Evolutionary conservation across 1,140 invertebrate species (phyloP), one percentile per base, ranked within the genome.

Genomic region (Drosophila kurseongensis): DNA sequence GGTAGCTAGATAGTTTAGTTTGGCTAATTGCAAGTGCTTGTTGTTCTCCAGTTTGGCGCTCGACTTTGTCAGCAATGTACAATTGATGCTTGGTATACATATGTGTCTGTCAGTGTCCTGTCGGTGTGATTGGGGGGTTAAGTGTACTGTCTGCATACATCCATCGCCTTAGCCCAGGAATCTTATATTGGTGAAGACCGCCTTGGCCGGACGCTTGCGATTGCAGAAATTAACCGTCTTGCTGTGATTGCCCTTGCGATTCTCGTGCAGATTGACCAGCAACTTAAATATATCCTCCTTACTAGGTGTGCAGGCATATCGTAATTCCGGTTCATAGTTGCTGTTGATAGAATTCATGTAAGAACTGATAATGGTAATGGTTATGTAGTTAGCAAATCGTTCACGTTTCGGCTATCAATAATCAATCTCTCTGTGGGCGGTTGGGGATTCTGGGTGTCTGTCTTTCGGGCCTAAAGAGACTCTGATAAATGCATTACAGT

Each of bases 111-210:
- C 13, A 35, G 40, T 68, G 38, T 77, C 41, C 5, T 68, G n/a
- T 66, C 23, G 61, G 35, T 67, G 35, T 32, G 7, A 32, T 32
- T 8, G 8, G 29, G 29, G 29, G 29, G 29, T 32, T 32, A 32
- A 32, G 29, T 32, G 29, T 8, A 32, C 29, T 32, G 29, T 2
- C 29, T 32, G 29, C 8, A 12, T n/a, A 8, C 10, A 5, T 50
- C 48, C 45, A 54, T 35, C 16, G 8, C 7, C 44, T 78, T 92
- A 92, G 59, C 94, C 94, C 45, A 95, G 81, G 79, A 95, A 95
- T n/a, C 94, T 93, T 62, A 95, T 95, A 78, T 95, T 95, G 62
- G 94, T 95, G 75, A 94, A 94, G 13, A 95, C 93, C 8, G 93
- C 91, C 51, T 93, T 92, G 14, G 94, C 94, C 0, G 94, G 94